Conservation (phyloP, 2,888 invertebrate genomes). For the Orthonychiurus folsomi region DNA sequence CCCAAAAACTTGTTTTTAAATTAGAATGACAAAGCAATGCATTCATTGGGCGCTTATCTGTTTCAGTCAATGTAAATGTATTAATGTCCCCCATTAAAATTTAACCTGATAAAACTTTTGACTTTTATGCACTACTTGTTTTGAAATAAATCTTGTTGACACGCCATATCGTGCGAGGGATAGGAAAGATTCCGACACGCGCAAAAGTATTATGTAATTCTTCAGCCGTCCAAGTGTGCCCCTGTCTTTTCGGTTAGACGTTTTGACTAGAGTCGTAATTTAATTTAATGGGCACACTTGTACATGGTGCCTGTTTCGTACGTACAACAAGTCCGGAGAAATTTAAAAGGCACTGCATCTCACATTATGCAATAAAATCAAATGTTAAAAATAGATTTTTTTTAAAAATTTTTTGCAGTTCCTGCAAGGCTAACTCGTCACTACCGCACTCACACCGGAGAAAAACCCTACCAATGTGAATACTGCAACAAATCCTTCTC, state of each 20-base stretch:
- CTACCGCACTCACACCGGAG: conserved; percentile 82
- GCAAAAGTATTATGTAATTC: no score
- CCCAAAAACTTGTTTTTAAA: background rate
- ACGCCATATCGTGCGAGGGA: no score
- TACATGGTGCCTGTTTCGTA: background rate
- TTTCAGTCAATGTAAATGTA: no score
- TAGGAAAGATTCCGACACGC: no score
- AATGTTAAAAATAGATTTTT: background rate
- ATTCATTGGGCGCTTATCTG: no score
- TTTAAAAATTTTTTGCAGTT: conserved; percentile 49
- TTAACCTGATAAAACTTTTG: no score
- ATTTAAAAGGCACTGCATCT: no score
- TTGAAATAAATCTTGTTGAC: no score
- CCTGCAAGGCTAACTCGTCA: conserved; percentile 76
- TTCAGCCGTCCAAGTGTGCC: no score
- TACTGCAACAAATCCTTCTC: conserved; percentile 87
- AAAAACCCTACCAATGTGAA: conserved; percentile 82
- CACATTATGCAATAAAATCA: background rate
- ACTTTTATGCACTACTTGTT: no score
- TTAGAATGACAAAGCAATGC: background rate
- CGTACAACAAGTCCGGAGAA: background rate
- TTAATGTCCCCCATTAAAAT: no score
- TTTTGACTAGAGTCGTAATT: background rate
- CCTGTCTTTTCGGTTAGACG: no score
- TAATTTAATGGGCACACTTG: background rate